Conservation (phyloP, 2,113 vertebrate species). For the Probosciger aterrimus region DNA sequence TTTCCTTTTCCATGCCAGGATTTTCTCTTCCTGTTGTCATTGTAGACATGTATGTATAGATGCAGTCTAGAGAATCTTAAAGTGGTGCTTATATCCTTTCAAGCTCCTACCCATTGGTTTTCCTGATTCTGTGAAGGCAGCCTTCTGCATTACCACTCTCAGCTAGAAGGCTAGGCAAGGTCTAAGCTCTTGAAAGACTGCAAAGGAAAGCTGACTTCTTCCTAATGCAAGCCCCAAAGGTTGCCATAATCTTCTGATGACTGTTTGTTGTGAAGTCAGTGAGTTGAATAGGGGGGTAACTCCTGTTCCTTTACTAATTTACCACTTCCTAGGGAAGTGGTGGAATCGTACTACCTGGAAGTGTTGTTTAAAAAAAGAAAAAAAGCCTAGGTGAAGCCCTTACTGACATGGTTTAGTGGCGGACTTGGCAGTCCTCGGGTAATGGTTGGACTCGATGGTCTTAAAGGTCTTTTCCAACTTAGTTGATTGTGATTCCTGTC, state of each 20-base stretch:
- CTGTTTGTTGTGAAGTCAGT: not conserved
- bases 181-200: not conserved
- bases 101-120: not conserved
- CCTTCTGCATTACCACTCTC: not conserved
- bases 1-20: not conserved
- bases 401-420: not conserved
- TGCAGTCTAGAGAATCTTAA: not conserved
- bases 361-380: too few species aligned
- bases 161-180: not conserved
- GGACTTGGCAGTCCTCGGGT: not conserved
- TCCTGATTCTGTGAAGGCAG: not conserved
- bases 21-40: not conserved
- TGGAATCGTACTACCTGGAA: not conserved
- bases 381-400: too few species aligned
- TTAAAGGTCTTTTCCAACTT: not conserved
- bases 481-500: not conserved
- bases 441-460: not conserved
- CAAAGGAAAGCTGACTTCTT: not conserved
- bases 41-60: fast-evolving
- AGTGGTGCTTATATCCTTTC: not conserved
- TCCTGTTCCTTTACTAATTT: not conserved
- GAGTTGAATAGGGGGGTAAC: not conserved
- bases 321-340: not conserved
- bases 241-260: not conserved
- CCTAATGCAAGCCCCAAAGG: not conserved